A percentile compares a stretch with the other conserved stretches of the same genome.
Conservation (phyloP, 37 sponge, comb jelly and placozoan genomes). For the Agelas oroides region DNA sequence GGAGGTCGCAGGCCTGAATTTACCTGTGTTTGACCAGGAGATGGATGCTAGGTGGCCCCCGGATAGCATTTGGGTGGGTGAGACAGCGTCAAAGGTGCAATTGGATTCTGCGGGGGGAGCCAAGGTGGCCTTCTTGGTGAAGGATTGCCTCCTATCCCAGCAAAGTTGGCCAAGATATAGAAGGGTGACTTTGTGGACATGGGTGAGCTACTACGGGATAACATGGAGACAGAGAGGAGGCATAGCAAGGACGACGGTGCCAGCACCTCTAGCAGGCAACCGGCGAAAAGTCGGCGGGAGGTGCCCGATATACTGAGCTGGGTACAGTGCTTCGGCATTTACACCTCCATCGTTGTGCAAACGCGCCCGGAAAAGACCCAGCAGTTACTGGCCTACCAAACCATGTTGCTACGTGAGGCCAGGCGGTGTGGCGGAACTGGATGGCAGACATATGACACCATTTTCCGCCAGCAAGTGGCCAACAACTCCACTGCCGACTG, state of each 20-base stretch:
- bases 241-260: too few relatives aligned
- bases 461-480: slow-evolving; percentile 13
- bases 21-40: background rate
- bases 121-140: background rate
- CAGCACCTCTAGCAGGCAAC: background rate
- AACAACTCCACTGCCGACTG: background rate
- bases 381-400: slow-evolving; percentile 3
- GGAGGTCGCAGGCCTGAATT: background rate
- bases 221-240: background rate
- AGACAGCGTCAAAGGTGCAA: background rate
- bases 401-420: slow-evolving; percentile 4
- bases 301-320: slow-evolving; percentile 10
- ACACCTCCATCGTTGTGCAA: background rate
- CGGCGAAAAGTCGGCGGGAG: background rate
- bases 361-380: background rate
- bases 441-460: slow-evolving; percentile 11
- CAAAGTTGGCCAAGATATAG: background rate
- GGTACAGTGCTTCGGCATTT: slow-evolving; percentile 1
- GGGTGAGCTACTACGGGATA: slow-evolving; percentile 1
- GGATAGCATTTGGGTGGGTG: background rate
- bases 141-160: slow-evolving; percentile 2
- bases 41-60: background rate
- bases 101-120: background rate
- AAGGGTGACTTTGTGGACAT: background rate
- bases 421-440: slow-evolving; percentile 9